Conservation (phyloP, 2,113 vertebrate genomes). For the Muscicapa adusta region DNA sequence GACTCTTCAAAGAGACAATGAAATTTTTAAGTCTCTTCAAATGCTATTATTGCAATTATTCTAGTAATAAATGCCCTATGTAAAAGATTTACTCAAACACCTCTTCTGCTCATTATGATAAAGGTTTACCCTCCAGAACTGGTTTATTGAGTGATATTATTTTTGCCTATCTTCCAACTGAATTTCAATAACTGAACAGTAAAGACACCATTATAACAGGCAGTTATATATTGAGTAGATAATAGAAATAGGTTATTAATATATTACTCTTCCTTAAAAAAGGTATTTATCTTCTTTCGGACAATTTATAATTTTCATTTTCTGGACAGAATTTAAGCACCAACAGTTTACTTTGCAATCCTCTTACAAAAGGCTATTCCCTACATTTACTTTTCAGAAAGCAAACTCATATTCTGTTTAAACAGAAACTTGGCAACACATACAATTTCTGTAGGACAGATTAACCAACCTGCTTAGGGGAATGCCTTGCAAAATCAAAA, state of each 20-base stretch:
- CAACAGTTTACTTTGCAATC: slow-evolving; percentile 10
- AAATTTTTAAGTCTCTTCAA: not conserved
- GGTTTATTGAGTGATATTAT: not conserved
- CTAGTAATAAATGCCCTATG: not conserved
- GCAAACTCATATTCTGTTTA: slow-evolving; percentile 60
- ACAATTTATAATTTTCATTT: not conserved
- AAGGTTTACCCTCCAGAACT: slow-evolving; percentile 18
- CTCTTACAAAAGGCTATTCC: not conserved
- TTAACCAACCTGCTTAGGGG: slow-evolving; percentile 21
- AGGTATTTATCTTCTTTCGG: not conserved
- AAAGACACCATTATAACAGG: not conserved
- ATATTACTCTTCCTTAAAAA: not conserved
- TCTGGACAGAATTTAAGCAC: slow-evolving; percentile 18
- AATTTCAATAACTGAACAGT: not conserved
- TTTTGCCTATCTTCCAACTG: not conserved
- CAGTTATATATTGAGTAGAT: not conserved
- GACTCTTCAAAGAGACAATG: not conserved
- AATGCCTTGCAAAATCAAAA: slow-evolving; percentile 23
- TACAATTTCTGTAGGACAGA: slow-evolving; percentile 46
- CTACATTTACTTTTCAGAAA: slow-evolving; percentile 45
- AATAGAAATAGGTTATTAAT: not conserved
- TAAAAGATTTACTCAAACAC: slow-evolving; percentile 23
- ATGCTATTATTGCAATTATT: not conserved
- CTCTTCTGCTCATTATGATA: not conserved
- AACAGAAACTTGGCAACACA: slow-evolving; percentile 57